Base-by-base conservation (phyloP, 2,797 vertebrate genomes). In the Arnoldichthys spilopterus region DNA sequence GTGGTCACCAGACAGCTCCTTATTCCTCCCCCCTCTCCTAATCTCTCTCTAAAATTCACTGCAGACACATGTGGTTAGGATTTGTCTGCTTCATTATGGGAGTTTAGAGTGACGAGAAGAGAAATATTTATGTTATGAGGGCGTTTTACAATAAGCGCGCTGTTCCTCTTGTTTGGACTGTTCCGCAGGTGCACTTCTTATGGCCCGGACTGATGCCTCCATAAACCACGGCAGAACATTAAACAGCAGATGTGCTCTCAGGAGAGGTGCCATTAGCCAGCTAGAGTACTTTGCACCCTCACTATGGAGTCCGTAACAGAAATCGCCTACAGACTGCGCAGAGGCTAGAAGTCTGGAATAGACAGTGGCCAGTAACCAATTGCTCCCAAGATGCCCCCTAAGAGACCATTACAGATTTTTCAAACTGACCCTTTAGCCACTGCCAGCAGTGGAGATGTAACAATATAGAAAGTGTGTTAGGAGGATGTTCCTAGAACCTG, bases 111-210 rank as follows among this genome's bases (percentile, higher is more conserved):
- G 78, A 90, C 88, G 86, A 90, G 88, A 93, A 92, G 92, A 89
- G 91, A 94, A 90, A 94, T 93, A 94, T 95, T 95, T 94, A 93
- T 84, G 87, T 92, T 92, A 89, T 85, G 87, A 93, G 92, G 92
- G 92, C 91, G 91, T 94, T 95, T 95, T 94, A 94, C 92, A 94
- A 91, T 92, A 94, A 89, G 92, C 95, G 91, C 91, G 89, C 89
- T 92, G 91, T 93, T 95, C 82, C 82, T 90, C 92, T 94, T 95
- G 93, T 95, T 95, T 95, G 93, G 94, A 94, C 89, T 93, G 90
- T 93, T 95, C 90, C 92, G 92, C 93, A 94, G 93, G 94, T 96
- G 93, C 87, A 89, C 91, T 89, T 94, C 94, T 94, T 94, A 94
- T 92, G 91, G 92, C 90, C 88, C 89, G 90, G 90, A 92, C 93